These are phyloP conservation scores for Hipposideros larvatus DNA, from an alignment of 2,797 vertebrate genomes.

Conservation along the genomic window DNA sequence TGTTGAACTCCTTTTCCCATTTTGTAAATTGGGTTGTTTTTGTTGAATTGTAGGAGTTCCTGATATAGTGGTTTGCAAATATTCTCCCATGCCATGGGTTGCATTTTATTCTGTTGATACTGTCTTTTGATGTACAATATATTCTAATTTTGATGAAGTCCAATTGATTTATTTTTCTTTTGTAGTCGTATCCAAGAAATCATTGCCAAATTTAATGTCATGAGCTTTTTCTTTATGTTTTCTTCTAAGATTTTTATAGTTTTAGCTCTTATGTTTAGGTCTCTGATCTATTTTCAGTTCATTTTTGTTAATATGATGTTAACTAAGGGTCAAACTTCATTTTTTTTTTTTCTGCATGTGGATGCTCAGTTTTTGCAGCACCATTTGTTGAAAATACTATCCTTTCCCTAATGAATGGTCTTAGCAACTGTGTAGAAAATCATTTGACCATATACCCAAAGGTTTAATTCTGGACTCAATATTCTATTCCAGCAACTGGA, in stretches of 20 bases:
- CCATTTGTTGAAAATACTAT: background rate
- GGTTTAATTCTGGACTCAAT: background rate
- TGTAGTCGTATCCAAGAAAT: background rate
- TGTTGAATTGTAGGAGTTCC: background rate
- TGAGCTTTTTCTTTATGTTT: background rate
- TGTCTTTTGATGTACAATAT: background rate
- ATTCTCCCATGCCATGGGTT: background rate
- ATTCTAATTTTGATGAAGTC: background rate
- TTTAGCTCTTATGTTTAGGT: background rate
- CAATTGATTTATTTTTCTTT: slow-evolving; percentile 21
- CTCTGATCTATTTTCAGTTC: background rate
- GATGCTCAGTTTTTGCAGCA: background rate
- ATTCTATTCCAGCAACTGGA: background rate
- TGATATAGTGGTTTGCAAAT: background rate
- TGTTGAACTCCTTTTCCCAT: background rate
- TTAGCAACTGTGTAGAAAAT: background rate
- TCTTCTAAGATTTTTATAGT: background rate
- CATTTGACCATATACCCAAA: background rate
- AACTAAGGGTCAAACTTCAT: background rate
- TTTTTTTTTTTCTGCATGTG: background rate
- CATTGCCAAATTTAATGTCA: background rate
- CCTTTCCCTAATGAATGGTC: background rate
- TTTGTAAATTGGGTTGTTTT: background rate
- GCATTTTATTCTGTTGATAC: background rate
- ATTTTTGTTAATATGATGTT: background rate